These are phyloP conservation scores for Microctenopoma lineatum DNA, from an alignment of 2,797 vertebrate genomes.

Conservation along the genomic window DNA sequence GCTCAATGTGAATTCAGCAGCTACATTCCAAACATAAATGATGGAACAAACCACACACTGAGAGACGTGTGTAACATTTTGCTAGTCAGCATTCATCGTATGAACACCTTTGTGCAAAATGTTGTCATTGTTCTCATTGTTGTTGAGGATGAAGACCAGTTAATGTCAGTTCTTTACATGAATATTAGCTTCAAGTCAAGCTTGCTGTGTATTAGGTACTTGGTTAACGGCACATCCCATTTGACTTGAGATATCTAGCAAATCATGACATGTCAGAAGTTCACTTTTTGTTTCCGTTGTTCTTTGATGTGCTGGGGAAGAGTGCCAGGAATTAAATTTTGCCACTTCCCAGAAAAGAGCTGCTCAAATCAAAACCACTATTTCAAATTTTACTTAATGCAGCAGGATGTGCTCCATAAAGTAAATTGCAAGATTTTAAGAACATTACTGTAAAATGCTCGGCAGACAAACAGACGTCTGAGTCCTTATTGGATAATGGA, in stretches of 20 bases:
- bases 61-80: slow-evolving; percentile 5
- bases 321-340: neutral
- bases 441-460: neutral
- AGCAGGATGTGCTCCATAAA: neutral
- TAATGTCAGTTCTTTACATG: neutral
- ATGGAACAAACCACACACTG: neutral
- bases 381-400: neutral
- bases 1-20: neutral
- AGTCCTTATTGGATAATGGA: neutral
- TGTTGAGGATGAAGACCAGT: neutral
- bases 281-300: neutral
- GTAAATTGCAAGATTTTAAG: no score
- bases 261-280: neutral
- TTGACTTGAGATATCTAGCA: slow-evolving; percentile 4
- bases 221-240: neutral
- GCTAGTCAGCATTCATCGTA: slow-evolving; percentile 4
- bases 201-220: neutral
- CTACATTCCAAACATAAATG: neutral
- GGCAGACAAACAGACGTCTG: neutral
- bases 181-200: neutral
- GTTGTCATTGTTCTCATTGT: neutral
- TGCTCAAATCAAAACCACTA: neutral
- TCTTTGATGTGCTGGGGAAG: neutral
- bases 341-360: neutral
- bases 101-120: slow-evolving; percentile 8